phyloP scores from a whole-genome alignment of 2,888 invertebrate genomes.

The Neocrepidodera transversa region DNA sequence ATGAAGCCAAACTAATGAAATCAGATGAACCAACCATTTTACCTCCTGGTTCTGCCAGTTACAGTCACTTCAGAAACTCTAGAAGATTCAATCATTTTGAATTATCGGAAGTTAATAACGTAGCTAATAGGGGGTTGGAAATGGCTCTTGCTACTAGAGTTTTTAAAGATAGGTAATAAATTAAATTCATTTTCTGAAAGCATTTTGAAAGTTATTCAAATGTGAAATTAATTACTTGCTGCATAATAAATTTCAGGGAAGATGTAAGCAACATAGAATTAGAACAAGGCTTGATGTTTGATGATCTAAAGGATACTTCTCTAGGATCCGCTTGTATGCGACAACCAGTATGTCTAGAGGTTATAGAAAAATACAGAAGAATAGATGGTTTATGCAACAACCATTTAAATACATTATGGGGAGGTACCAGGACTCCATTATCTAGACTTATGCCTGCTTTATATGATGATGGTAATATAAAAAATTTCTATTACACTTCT shows the following conservation, averaged over 20 bases:
- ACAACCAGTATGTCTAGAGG: constrained; percentile 26
- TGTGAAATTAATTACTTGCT: neutral
- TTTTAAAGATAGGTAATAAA: constrained; percentile 60
- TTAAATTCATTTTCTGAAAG: neutral
- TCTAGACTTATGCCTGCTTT: constrained; percentile 72
- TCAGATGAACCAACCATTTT: constrained; percentile 56
- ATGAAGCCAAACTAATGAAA: constrained; percentile 53
- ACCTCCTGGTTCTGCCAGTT: constrained; percentile 57
- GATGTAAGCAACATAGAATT: constrained; percentile 60
- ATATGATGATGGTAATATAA: constrained; percentile 67
- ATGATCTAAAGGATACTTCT: constrained; percentile 59
- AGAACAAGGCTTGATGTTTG: constrained; percentile 59
- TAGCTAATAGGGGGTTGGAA: constrained; percentile 62
- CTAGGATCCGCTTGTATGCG: constrained; percentile 54
- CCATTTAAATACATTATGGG: constrained; percentile 72
- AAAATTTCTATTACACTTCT: neutral
- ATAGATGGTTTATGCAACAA: constrained; percentile 89
- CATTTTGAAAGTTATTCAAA: neutral
- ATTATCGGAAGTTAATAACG: constrained; percentile 57
- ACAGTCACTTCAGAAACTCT: constrained; percentile 58
- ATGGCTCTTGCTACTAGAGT: constrained; percentile 63
- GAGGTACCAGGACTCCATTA: constrained; percentile 70
- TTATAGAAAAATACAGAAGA: constrained; percentile 68
- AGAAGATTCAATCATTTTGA: constrained; percentile 55
- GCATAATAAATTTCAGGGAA: constrained; percentile 52